Evolutionary conservation across 2,113 vertebrate species (phyloP).

Genomic region (human): GRCh38 chr13:35432501-35433000

Average conservation of each 20-base stretch:
- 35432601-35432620: neutral
- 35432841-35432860: neutral
- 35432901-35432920: neutral
- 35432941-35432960: neutral
- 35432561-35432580: neutral
- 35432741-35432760: neutral
- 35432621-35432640: neutral
- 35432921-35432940: neutral
- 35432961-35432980: neutral
- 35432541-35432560: neutral
- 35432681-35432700: neutral
- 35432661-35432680: neutral
- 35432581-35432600: neutral
- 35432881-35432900: neutral
- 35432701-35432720: neutral
- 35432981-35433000: neutral
- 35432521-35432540: neutral
- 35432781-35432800: neutral
- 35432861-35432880: neutral
- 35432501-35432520: neutral
- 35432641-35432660: neutral
- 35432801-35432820: neutral
- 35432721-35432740: neutral
- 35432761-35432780: neutral
- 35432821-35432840: neutral